These are phyloP conservation scores for Pseudochromis fuscus DNA, from an alignment of 2,797 vertebrate genomes.

Conservation along the genomic window DNA sequence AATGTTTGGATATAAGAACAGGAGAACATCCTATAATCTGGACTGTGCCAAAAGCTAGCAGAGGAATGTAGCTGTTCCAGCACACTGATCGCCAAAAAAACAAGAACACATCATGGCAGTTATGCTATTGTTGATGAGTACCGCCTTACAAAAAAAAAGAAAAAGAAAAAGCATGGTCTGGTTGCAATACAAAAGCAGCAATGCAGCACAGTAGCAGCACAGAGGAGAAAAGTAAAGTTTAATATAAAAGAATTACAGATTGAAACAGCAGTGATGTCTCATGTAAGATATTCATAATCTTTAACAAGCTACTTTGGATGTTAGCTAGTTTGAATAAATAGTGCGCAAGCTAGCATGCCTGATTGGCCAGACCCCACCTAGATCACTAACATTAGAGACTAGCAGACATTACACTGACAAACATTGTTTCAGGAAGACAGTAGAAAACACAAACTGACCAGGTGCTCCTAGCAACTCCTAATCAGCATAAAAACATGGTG, in stretches of 20 bases:
- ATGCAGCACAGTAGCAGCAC: too few relatives aligned
- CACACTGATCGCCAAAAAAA: neutral
- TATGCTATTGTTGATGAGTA: constrained; percentile 7
- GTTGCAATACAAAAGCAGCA: neutral
- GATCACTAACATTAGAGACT: too few relatives aligned
- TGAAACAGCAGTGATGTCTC: too few relatives aligned
- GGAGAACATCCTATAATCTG: constrained; percentile 42
- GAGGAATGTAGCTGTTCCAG: constrained; percentile 69
- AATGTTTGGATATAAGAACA: constrained; percentile 34
- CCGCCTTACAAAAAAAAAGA: neutral
- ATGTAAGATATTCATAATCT: too few relatives aligned
- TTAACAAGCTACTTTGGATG: too few relatives aligned
- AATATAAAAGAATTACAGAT: too few relatives aligned
- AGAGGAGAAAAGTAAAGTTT: too few relatives aligned
- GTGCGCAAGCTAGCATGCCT: too few relatives aligned
- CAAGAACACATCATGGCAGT: neutral
- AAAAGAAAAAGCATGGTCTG: neutral
- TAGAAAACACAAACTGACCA: neutral
- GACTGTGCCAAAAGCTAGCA: constrained; percentile 12
- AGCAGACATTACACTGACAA: neutral
- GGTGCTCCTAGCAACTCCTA: neutral
- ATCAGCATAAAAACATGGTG: neutral
- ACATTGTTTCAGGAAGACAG: neutral
- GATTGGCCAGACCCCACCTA: too few relatives aligned
- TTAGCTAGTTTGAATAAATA: too few relatives aligned